Evolutionary conservation across 2,113 vertebrate species (phyloP).

Genomic region (Machaerirhynchus nigripectus): DNA sequence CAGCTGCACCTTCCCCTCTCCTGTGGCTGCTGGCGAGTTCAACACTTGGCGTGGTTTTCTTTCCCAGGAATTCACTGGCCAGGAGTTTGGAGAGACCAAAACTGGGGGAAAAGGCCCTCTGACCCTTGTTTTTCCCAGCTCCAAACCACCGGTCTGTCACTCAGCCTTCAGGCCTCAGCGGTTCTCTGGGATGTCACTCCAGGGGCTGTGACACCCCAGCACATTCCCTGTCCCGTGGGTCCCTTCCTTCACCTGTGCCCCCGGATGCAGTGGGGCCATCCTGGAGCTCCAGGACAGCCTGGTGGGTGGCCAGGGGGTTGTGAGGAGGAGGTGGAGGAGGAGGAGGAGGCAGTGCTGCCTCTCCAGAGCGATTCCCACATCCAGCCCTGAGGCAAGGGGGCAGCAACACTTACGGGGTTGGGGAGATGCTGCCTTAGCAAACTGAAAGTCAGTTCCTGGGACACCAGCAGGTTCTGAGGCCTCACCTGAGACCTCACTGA

Average conservation of each 20-base stretch:
- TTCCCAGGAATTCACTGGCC: background rate
- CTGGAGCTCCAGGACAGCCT: background rate
- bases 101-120: background rate
- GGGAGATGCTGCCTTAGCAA: background rate
- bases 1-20: background rate
- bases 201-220: background rate
- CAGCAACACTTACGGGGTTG: accelerated
- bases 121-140: background rate
- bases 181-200: accelerated
- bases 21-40: accelerated
- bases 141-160: accelerated
- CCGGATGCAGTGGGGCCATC: background rate
- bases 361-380: accelerated
- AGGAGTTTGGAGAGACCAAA: background rate
- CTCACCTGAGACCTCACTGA: accelerated
- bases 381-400: background rate
- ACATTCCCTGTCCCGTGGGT: accelerated
- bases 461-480: background rate
- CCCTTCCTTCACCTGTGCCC: background rate
- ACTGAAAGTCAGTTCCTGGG: accelerated
- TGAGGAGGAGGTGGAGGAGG: background rate
- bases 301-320: background rate
- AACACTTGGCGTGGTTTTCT: background rate
- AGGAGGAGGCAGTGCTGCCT: background rate
- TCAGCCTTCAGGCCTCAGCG: accelerated